Evolutionary conservation across 2,113 vertebrate species (phyloP).

Genomic region (Tylochromis polylepis): DNA sequence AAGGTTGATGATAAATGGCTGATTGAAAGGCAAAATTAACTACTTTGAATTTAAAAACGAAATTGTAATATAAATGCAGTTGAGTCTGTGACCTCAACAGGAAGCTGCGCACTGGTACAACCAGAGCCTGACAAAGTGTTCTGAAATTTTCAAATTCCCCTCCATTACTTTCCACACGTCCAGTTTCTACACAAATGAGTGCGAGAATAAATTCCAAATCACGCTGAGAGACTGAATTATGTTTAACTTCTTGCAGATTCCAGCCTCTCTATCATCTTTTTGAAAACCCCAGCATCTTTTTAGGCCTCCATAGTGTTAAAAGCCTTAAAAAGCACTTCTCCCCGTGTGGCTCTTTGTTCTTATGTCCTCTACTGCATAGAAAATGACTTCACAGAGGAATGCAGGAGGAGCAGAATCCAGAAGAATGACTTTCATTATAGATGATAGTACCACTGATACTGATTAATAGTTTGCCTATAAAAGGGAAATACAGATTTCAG

Average conservation of each 20-base stretch:
- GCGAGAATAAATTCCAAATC: neutral
- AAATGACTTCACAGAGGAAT: neutral
- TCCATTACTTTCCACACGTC: neutral
- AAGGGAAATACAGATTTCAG: neutral
- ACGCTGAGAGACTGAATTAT: neutral
- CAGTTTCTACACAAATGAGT: neutral
- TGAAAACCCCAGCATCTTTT: neutral
- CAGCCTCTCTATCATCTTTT: neutral
- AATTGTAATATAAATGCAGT: neutral
- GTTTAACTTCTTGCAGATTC: neutral
- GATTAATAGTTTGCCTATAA: neutral
- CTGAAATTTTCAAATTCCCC: neutral
- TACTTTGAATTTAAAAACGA: neutral
- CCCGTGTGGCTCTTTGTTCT: constrained; percentile 22
- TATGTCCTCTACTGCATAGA: neutral
- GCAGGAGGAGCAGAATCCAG: neutral
- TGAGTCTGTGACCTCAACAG: neutral
- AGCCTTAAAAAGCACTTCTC: neutral
- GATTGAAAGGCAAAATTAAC: neutral
- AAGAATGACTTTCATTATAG: neutral
- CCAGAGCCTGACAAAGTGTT: neutral
- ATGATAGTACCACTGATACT: neutral
- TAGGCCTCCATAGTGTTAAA: neutral
- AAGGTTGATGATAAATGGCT: neutral
- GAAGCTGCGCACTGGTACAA: neutral